A percentile compares a stretch with the other conserved stretches of the same genome.
Conservation (phyloP, 2,113 vertebrate species). For the Bungarus multicinctus region DNA sequence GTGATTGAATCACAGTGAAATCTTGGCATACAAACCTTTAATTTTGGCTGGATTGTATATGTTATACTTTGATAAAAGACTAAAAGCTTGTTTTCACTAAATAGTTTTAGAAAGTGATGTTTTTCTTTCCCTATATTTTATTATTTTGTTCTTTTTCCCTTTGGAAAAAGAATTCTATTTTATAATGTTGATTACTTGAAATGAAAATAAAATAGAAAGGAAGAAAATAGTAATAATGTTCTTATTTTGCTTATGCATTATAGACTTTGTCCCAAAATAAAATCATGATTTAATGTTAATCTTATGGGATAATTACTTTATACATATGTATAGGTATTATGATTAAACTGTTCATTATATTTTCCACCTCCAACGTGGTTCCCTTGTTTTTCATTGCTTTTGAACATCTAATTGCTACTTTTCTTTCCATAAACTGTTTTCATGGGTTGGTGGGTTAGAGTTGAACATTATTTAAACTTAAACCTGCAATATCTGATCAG, state of each 20-base stretch:
- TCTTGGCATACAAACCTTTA: neutral
- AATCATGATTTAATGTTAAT: neutral
- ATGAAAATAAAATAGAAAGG: slow-evolving; percentile 9
- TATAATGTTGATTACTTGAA: neutral
- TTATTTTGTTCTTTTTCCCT: neutral
- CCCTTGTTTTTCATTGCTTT: neutral
- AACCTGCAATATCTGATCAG: slow-evolving; percentile 57
- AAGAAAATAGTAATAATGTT: slow-evolving; percentile 6
- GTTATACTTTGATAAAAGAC: neutral
- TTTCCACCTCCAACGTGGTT: neutral
- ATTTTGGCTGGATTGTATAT: neutral
- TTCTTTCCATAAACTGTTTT: slow-evolving; percentile 40
- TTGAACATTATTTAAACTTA: slow-evolving; percentile 65
- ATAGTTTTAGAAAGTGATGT: neutral
- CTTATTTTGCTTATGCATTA: neutral
- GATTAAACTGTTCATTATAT: neutral
- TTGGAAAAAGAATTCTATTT: neutral
- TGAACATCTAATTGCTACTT: slow-evolving; percentile 7
- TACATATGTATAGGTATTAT: neutral
- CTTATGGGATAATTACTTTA: neutral
- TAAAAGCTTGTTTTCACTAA: neutral
- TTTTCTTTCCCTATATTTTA: neutral
- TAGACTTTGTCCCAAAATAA: neutral
- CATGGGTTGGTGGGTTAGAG: slow-evolving; percentile 37
- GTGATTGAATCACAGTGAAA: neutral